Base-by-base conservation (phyloP, 2,797 vertebrate genomes). In the Pterois miles region DNA sequence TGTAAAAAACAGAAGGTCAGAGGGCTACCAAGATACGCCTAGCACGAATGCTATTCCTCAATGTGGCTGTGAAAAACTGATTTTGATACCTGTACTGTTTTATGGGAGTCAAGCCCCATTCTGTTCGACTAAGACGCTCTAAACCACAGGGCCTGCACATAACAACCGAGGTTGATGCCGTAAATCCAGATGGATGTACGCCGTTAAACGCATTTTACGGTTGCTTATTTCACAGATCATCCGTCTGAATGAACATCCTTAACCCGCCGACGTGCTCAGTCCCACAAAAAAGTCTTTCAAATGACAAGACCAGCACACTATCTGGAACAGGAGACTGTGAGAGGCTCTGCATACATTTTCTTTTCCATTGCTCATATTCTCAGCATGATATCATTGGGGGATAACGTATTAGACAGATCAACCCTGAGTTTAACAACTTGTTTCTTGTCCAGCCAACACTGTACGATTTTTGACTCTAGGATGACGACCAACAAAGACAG, bases 161-260 rank as follows among this genome's bases (percentile, higher is more conserved):
- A 73, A 86, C 78, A 85, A 80, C 78, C 43, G 31, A 69, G 72
- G 72, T 48, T 73, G 72, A 74, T 70, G 70, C 79, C 9, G 9
- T 89, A 85, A 90, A 90, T 89, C 82, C 78, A 81, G 88, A 87
- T 77, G 70, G 86, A 92, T 87, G 84, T 53, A 22, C 9, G 43
- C 75, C 18, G 68, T 83, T 66, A 78, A 82, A 83, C 82, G 65
- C 82, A 27, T 80, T 89, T 92, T 84, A 75, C 18, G 12, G 87
- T 75, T 86, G 78, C 86, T 88, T 92, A 86, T 91, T 91, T 92
- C 84, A 87, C 88, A 91, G 68, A 85, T 91, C 82, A 88, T 89
- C 80, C 84, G 59, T 90, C 84, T 85, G 69, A 81, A 80, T 67
- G 86, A 83, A 87, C 84, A 82, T 54, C 72, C 70, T 81, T 57